Evolutionary conservation across 2,113 vertebrate species (phyloP), one percentile per base, ranked within the genome.

Genomic region (Tachysurus fulvidraco): DNA sequence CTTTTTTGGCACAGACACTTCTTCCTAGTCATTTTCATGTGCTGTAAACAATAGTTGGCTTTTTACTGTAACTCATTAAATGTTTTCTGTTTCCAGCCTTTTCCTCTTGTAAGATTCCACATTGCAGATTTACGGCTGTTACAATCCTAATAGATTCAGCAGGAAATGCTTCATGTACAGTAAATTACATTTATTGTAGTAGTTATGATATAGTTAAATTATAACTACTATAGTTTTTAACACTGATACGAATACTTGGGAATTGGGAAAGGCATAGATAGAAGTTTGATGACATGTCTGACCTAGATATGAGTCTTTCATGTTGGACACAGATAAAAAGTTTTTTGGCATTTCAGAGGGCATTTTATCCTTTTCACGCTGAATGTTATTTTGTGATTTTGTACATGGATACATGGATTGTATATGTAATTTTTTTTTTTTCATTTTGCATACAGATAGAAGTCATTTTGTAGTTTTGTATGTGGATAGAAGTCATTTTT

Each of bases 1-100:
- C 59, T 55, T 85, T 36, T 82, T 83, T 77, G 78, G 78, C 46
- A 81, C 30, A 14, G 57, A 65, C n/a, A 65, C 28, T 60, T 64
- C 84, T 52, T 25, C 3, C 23, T 10, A n/a, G 81, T 65, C 14
- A 5, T 83, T 65, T 67, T 17, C 6, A 59, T 57, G 12, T 1
- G 30, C 54, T 10, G 30, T 59, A 21, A 3, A 59, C 54, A 23
- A 13, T 16, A 36, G 76, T 14, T n/a, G 10, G 76, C n/a, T 55
- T 52, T 78, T 8, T 57, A 50, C 46, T 50, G 46, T 7, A 41
- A 2, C 7, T 16, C 46, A 12, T 12, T 52, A 7, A 52, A n/a
- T 23, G 11, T 19, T 0, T 44, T 46, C 23, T 25, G 0, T 50
- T 74, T 25, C 44, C 17, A 73, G 41, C 17, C 3, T 14, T 25